Evolutionary conservation across 2,113 vertebrate genomes (phyloP).

Genomic region (Panthera tigris): DNA sequence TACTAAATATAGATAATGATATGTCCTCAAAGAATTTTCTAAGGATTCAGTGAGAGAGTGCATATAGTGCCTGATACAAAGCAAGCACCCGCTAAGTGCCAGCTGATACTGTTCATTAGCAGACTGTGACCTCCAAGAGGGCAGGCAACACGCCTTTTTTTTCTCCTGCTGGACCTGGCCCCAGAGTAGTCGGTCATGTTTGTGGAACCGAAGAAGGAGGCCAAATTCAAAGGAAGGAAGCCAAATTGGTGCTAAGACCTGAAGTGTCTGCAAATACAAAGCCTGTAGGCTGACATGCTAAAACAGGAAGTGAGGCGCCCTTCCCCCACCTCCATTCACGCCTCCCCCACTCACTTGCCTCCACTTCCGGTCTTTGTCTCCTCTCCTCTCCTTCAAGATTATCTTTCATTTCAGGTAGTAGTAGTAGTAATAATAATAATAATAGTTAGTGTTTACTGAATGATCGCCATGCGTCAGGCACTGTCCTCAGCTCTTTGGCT

Average conservation of each 20-base stretch:
- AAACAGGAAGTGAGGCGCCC: background rate
- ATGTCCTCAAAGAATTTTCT: background rate
- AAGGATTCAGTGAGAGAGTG: background rate
- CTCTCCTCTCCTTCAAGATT: background rate
- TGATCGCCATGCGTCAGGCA: background rate
- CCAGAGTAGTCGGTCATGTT: background rate
- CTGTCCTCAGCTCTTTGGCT: background rate
- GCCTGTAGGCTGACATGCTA: background rate
- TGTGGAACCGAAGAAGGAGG: background rate
- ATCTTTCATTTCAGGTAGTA: background rate
- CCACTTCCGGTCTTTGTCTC: background rate
- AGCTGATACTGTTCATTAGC: background rate
- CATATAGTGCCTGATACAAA: background rate
- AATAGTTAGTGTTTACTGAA: background rate
- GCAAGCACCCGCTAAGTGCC: background rate
- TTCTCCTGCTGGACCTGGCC: background rate
- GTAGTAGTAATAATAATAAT: background rate
- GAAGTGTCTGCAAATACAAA: background rate
- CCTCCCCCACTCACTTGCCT: too few relatives aligned
- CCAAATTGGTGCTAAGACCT: background rate
- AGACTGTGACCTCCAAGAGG: background rate
- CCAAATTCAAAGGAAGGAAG: background rate
- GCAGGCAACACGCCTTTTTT: background rate
- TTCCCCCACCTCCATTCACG: too few relatives aligned
- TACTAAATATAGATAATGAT: background rate